These are phyloP conservation scores for Myotis yumanensis DNA, from an alignment of 2,113 vertebrate genomes.

Conservation along the genomic window DNA sequence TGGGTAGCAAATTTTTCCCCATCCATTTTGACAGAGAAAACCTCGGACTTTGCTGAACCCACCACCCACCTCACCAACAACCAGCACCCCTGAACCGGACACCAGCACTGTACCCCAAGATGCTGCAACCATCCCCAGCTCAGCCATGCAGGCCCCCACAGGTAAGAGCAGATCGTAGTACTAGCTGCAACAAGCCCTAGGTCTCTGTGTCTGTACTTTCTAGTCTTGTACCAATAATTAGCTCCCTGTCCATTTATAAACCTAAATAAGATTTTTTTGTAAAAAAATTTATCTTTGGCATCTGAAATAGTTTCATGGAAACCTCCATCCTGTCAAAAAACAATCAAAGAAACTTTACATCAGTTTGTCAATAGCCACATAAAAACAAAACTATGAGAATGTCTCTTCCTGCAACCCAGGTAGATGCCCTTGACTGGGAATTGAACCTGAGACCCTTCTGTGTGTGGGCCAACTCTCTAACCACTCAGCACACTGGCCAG, in stretches of 20 bases:
- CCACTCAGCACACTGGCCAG: neutral
- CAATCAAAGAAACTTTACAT: neutral
- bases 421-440: neutral
- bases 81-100: constrained; percentile 98
- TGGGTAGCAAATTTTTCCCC: constrained; percentile 79
- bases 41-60: constrained; percentile 93
- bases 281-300: neutral
- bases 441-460: neutral
- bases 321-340: constrained; percentile 28
- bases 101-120: constrained; percentile 98
- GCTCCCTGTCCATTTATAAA: constrained; percentile 13
- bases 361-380: too few relatives aligned
- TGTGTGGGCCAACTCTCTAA: neutral
- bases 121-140: constrained; percentile 96
- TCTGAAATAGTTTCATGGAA: constrained; percentile 46
- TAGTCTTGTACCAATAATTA: constrained; percentile 1
- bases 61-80: constrained; percentile 96
- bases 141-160: constrained; percentile 98
- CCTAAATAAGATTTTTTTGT: constrained; percentile 27
- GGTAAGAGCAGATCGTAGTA: constrained; percentile 84
- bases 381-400: too few relatives aligned
- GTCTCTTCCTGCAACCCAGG: neutral
- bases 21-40: constrained; percentile 92
- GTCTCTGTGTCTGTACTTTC: neutral
- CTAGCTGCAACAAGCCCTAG: neutral